phyloP scores from a whole-genome alignment of 2,113 vertebrate species.

The Nannobrachium achirus region DNA sequence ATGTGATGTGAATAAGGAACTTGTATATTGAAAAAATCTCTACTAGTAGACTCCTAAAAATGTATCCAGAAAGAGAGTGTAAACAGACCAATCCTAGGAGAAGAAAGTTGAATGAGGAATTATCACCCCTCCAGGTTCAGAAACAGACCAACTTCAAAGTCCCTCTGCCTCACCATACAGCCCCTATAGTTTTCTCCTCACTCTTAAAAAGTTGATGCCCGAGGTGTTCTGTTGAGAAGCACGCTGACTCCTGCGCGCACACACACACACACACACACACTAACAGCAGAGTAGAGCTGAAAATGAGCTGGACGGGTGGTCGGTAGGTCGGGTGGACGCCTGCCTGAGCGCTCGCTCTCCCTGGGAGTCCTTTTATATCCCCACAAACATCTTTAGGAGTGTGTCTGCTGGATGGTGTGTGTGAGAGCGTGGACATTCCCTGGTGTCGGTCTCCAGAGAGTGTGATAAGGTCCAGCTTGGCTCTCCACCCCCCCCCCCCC shows the following conservation, averaged over 20 bases:
- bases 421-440: constrained; percentile 25
- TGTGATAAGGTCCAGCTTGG: constrained; percentile 30
- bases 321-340: constrained; percentile 26
- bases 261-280: background rate
- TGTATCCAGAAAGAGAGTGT: background rate
- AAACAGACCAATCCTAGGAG: constrained; percentile 8
- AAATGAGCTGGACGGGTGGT: constrained; percentile 23
- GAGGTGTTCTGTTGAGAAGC: constrained; percentile 12
- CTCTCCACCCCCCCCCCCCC: background rate
- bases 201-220: constrained; percentile 25
- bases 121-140: too few relatives aligned
- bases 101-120: too few relatives aligned
- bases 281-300: background rate
- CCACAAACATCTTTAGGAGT: constrained; percentile 53
- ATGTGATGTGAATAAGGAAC: background rate
- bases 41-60: background rate
- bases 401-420: constrained; percentile 27
- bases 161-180: background rate
- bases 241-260: constrained; percentile 19
- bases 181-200: background rate
- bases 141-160: too few relatives aligned
- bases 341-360: constrained; percentile 56
- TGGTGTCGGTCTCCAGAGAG: constrained; percentile 4
- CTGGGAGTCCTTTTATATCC: constrained; percentile 73
- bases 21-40: background rate